A percentile compares a stretch with the other conserved stretches of the same genome.
Evolutionary conservation across 2,113 vertebrate species (phyloP).

Genomic region (Spheniscus mendiculus): DNA sequence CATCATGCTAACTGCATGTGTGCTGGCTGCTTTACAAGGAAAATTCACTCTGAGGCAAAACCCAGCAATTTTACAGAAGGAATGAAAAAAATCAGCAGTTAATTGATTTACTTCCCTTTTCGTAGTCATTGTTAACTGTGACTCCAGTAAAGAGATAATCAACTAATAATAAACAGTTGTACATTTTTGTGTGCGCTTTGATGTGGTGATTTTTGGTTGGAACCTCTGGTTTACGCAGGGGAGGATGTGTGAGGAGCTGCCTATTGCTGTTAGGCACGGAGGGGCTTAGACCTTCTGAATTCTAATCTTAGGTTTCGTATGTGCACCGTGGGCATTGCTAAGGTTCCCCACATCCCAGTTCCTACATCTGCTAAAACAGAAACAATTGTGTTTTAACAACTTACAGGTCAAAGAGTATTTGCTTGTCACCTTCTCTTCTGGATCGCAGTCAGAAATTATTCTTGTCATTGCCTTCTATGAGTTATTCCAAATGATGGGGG

Average conservation of each 20-base stretch:
- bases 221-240: neutral
- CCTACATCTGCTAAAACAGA: neutral
- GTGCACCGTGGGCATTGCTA: neutral
- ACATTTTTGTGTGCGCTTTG: neutral
- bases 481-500: neutral
- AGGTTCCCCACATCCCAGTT: neutral
- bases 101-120: neutral
- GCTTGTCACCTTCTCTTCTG: neutral
- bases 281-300: neutral
- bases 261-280: neutral
- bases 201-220: neutral
- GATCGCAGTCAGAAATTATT: neutral
- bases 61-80: neutral
- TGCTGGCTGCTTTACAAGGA: neutral
- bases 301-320: neutral
- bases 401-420: neutral
- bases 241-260: neutral
- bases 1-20: neutral
- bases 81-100: neutral
- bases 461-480: neutral
- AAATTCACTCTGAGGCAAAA: neutral
- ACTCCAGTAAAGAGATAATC: neutral
- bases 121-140: neutral
- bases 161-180: neutral
- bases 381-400: neutral